Base-by-base conservation (phyloP, 2,113 vertebrate genomes). In the Heterochromis multidens region DNA sequence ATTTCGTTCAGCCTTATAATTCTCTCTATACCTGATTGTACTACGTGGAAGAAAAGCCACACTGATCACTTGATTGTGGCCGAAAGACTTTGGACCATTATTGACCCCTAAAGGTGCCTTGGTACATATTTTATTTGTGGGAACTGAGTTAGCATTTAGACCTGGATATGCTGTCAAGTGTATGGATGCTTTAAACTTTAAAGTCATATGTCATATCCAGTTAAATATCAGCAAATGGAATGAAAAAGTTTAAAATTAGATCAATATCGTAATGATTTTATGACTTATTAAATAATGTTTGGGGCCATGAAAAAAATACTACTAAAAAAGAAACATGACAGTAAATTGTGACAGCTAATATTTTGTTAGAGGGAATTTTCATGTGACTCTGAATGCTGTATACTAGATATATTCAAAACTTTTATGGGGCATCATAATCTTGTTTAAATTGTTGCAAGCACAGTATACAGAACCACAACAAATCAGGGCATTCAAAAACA, bases 271-370 rank as follows among this genome's bases (percentile, higher is more conserved):
- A 72, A 72, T 49, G 43, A 72, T 72, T 72, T 29, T 49, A 4
- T 49, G 3, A 0, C 25, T 17, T 72, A 49, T 70, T 70, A 67
- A 67, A 40, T 70, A 19, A 70, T 70, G 65, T 70, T 72, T 72
- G 25, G 16, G 9, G 2, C 4, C 0, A 2, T 19, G 37, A 46
- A 0, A 49, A 43, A 70, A 0, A 27, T 70, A 6, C 12, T 0
- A 9, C 65, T 72, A 4, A 72, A 29, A 9, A 19, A 49, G 49
- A 7, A 29, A 72, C 17, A 11, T 3, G 6, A 29, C 46, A 49
- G 46, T 29, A 3, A 70, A 29, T 29, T 17, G 11, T 21, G 25
- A 72, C 40, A 29, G 12, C 46, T 12, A 72, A 29, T 49, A 72
- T 19, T 29, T 49, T 29, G 29, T 29, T 16, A 13, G 67, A 21